Evolutionary conservation across 2,888 invertebrate species (phyloP).

Genomic region (Therioaphis trifolii): DNA sequence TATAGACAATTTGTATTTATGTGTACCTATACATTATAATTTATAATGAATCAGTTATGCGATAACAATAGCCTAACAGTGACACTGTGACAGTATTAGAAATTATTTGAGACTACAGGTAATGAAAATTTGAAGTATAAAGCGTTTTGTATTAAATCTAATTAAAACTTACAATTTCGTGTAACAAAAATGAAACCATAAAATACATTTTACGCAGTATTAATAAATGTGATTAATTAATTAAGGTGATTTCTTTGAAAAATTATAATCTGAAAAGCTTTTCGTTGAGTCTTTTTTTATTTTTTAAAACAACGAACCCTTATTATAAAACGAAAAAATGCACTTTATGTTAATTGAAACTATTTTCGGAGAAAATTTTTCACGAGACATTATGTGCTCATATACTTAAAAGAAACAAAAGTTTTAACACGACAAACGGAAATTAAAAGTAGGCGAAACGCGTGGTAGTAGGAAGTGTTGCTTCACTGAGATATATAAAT

Average conservation of each 20-base stretch:
- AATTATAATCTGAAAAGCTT: slow-evolving; percentile 37
- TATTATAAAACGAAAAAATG: background rate
- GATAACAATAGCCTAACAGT: too few species aligned
- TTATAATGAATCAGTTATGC: too few species aligned
- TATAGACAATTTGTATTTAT: too few species aligned
- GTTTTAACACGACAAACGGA: slow-evolving; percentile 41
- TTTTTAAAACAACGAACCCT: slow-evolving; percentile 4
- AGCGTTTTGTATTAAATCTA: slow-evolving; percentile 3
- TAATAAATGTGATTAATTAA: slow-evolving; percentile 5
- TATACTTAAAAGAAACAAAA: background rate
- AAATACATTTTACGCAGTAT: background rate
- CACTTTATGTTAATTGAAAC: slow-evolving; percentile 44
- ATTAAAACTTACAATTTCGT: slow-evolving; percentile 38
- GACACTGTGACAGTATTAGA: too few species aligned
- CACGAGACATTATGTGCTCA: background rate
- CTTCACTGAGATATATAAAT: background rate
- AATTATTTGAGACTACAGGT: too few species aligned
- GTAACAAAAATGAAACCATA: slow-evolving; percentile 31
- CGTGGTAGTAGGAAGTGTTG: background rate
- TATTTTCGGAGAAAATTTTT: background rate
- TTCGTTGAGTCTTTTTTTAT: slow-evolving; percentile 6
- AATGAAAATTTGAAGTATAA: too few species aligned
- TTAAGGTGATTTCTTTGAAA: slow-evolving; percentile 27
- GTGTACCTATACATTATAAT: too few species aligned
- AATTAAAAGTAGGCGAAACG: slow-evolving; percentile 33